phyloP scores from a whole-genome alignment of 2,888 invertebrate species.

The Hofmannophila pseudospretella region DNA sequence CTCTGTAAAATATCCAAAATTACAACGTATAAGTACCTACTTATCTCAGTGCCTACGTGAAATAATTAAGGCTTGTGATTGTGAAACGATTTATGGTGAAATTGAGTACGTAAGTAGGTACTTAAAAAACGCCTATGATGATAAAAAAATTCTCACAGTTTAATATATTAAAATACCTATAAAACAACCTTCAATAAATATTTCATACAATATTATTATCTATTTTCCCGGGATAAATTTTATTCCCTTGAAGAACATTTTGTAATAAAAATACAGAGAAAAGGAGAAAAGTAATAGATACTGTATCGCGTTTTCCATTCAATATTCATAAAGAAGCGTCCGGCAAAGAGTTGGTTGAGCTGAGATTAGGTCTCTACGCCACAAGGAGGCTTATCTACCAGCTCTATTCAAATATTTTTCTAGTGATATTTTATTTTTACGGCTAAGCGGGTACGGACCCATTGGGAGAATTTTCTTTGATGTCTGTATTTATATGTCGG shows the following conservation, averaged over 20 bases:
- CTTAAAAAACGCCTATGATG: too few relatives aligned
- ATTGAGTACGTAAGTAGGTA: too few relatives aligned
- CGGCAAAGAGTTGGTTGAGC: conserved; percentile 53
- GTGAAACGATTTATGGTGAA: too few relatives aligned
- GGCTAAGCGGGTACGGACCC: conserved; percentile 33
- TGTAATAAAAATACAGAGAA: conserved; percentile 19
- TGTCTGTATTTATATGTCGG: conserved; percentile 33
- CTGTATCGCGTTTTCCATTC: conserved; percentile 25
- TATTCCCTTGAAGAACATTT: conserved; percentile 5
- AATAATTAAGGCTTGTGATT: too few relatives aligned
- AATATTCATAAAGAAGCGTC: conserved; percentile 52
- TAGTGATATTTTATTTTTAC: conserved; percentile 68
- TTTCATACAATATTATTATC: too few relatives aligned
- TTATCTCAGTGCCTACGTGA: too few relatives aligned
- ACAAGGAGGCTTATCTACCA: conserved; percentile 52
- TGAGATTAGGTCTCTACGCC: conserved; percentile 45
- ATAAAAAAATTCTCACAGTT: too few relatives aligned
- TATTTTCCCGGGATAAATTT: too few relatives aligned
- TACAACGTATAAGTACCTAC: too few relatives aligned
- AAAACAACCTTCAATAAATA: not conserved
- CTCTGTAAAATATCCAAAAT: too few relatives aligned
- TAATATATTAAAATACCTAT: too few relatives aligned
- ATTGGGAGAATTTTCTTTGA: conserved; percentile 51
- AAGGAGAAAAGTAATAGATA: conserved; percentile 6
- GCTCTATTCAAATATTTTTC: conserved; percentile 63